These are phyloP conservation scores for Oscheius onirici DNA, from an alignment of 2,888 invertebrate genomes.

Conservation along the genomic window DNA sequence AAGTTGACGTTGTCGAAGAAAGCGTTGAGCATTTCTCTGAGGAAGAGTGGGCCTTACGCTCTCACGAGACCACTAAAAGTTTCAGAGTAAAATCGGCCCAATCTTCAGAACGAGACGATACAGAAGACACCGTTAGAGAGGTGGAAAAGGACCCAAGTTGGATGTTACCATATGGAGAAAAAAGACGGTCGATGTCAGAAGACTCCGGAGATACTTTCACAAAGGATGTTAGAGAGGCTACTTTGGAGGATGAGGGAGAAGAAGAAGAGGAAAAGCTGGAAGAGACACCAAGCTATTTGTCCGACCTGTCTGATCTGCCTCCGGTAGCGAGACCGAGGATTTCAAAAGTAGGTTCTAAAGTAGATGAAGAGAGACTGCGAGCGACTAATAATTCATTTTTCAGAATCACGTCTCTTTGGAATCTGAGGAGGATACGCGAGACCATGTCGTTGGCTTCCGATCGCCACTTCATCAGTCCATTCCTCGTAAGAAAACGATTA, in stretches of 20 bases:
- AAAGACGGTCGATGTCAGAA: not conserved
- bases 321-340: slow-evolving; percentile 47
- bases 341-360: slow-evolving; percentile 28
- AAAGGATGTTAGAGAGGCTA: slow-evolving; percentile 21
- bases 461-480: slow-evolving; percentile 66
- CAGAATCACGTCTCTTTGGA: slow-evolving; percentile 4
- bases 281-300: not conserved
- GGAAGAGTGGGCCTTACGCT: slow-evolving; percentile 25
- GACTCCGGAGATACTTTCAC: slow-evolving; percentile 22
- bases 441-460: slow-evolving; percentile 46
- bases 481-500: slow-evolving; percentile 61
- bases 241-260: slow-evolving; percentile 4
- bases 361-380: not conserved
- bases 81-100: slow-evolving; percentile 40
- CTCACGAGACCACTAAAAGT: slow-evolving; percentile 5
- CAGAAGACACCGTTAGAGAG: slow-evolving; percentile 18
- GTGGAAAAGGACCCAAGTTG: not conserved
- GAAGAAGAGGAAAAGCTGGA: not conserved
- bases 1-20: slow-evolving; percentile 28
- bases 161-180: not conserved
- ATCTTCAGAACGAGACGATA: slow-evolving; percentile 33
- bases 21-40: slow-evolving; percentile 26
- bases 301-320: slow-evolving; percentile 38
- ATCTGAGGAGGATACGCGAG: slow-evolving; percentile 13
- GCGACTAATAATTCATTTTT: too few species aligned